Evolutionary conservation across 2,113 vertebrate genomes (phyloP), one percentile per base, ranked within the genome.

Genomic region (Casuarius casuarius): DNA sequence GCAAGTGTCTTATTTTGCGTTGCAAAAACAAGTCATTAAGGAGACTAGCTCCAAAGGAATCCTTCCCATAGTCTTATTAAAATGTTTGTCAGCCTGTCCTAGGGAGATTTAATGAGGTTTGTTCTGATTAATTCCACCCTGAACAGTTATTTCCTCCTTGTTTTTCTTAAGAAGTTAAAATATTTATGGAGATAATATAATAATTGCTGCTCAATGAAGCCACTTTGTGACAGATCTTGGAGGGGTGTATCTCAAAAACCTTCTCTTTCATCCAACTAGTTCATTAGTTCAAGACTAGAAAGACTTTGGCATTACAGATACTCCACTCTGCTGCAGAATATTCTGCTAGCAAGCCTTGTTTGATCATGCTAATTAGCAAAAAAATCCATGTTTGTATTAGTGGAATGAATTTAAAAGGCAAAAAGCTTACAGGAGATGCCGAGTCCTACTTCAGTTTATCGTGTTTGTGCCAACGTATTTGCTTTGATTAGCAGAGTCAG

Each of bases 81-180:
- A 96, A 96, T 83, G 96, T 95, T 95, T 84, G 81, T 96, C 91
- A 93, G 46, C 70, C 75, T 89, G 83, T 87, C 84, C 92, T 87
- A 54, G 74, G 70, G 92, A 96, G 86, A 96, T 96, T 93, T 96
- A 97, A 95, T 96, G 96, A 95, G 90, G 33, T 80, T 91, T 96
- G 28, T 18, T 90, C 46, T 95, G 54, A 94, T 82, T 88, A 96
- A 89, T 95, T 96, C 84, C 54, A 86, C 85, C 71, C 83, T 51
- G 74, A 96, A 96, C 83, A 93, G 74, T 79, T 91, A 94, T 86
- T 94, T 95, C 78, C 63, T 94, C 75, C 46, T 92, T 48, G 15
- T 71, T 85, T 81, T 80, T n/a, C 82, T 78, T 80, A 78, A 90
- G 72, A 89, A 96, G 82, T 68, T 96, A 89, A 96, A 97, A 97